A percentile compares a stretch with the other conserved stretches of the same genome.
Conservation (phyloP, 2,797 vertebrate genomes). For the Acomys russatus region DNA sequence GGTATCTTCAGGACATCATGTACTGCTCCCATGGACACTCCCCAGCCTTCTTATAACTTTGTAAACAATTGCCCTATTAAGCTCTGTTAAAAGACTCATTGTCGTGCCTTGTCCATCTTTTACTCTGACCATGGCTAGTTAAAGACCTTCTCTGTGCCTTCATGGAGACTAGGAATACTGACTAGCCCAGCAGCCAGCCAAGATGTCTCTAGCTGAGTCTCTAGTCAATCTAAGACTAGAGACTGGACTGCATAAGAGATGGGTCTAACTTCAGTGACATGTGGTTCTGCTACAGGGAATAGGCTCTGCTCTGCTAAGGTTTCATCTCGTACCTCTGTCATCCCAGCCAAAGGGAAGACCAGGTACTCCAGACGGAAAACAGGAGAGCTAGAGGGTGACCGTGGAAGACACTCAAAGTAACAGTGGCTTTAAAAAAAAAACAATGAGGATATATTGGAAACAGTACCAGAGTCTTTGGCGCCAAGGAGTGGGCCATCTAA, state of each 20-base stretch:
- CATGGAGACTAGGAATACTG: neutral
- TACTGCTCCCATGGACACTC: neutral
- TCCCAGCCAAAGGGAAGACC: constrained; percentile 47
- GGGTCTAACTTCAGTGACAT: neutral
- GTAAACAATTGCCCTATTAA: neutral
- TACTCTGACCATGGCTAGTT: neutral
- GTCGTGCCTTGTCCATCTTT: neutral
- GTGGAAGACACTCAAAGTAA: constrained; percentile 75
- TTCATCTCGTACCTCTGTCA: constrained; percentile 25
- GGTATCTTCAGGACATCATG: neutral
- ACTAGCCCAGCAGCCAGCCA: neutral
- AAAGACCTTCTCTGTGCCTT: neutral
- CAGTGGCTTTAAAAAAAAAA: constrained; percentile 69
- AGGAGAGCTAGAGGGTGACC: constrained; percentile 59
- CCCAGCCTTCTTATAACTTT: neutral
- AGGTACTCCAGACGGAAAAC: constrained; percentile 64
- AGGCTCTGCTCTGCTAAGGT: neutral
- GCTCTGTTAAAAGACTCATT: neutral
- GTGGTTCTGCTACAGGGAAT: neutral
- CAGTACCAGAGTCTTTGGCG: neutral
- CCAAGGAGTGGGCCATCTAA: neutral
- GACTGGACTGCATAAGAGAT: neutral
- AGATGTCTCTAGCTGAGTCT: neutral
- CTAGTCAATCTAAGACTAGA: neutral
- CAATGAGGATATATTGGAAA: constrained; percentile 75